Conservation (phyloP, 1,140 invertebrate species). For the Bradysia coprophila region DNA sequence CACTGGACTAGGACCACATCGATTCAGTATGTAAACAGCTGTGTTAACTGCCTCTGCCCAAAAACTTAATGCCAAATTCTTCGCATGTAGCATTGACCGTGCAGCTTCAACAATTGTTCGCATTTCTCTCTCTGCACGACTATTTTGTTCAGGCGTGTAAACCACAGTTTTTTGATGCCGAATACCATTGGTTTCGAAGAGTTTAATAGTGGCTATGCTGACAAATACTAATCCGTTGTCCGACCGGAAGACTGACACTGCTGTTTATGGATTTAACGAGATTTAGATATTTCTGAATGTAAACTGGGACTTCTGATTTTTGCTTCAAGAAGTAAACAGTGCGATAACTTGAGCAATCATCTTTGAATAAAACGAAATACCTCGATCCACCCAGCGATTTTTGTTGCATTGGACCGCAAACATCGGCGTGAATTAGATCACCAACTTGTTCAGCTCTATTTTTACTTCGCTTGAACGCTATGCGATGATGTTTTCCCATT, state of each 20-base stretch:
- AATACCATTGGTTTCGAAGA: conserved; percentile 4
- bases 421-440: no score
- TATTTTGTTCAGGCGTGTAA: conserved; percentile 7
- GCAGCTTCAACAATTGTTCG: conserved; percentile 7
- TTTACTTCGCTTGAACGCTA: conserved; percentile 11
- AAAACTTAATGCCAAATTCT: conserved; percentile 11
- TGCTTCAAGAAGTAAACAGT: neutral
- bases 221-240: conserved; percentile 24
- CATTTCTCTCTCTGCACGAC: conserved; percentile 6
- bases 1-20: neutral
- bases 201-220: conserved; percentile 1
- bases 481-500: conserved; percentile 18
- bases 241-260: conserved; percentile 6
- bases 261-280: no score
- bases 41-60: conserved; percentile 24
- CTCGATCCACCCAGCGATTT: conserved; percentile 8
- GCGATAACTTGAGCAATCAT: conserved; percentile 4
- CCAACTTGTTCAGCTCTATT: conserved; percentile 9
- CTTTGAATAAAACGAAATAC: conserved; percentile 14
- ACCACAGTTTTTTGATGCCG: conserved; percentile 6
- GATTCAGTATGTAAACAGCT: conserved; percentile 19
- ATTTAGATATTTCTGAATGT: no score
- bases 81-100: conserved; percentile 11
- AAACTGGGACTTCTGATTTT: neutral
- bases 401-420: conserved; percentile 12